Evolutionary conservation across 2,797 vertebrate species (phyloP), one percentile per base, ranked within the genome.

Genomic region (Botia kubotai): DNA sequence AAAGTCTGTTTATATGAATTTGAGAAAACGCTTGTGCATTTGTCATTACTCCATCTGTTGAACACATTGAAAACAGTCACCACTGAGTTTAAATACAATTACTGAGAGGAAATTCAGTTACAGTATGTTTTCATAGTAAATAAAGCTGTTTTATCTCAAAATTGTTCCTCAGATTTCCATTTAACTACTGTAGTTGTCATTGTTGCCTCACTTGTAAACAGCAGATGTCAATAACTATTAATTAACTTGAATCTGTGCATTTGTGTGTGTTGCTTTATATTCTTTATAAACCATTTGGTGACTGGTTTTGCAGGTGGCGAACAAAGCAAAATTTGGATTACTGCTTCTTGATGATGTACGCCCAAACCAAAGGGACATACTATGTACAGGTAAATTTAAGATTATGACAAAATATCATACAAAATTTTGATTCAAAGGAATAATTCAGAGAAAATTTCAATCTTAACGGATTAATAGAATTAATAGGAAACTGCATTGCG

Each of bases 321-420:
- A 98, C 97, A 3, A 99, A 99, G 91, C 97, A 99, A 93, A 99
- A 99, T 91, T 93, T 99, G 68, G 98, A 99, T 87, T 99, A 97
- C 90, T 98, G 97, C 87, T 99, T 97, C 93, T 93, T 99, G 89
- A 99, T 99, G 98, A 98, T 99, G 97, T 98, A 98, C 5, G 97
- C 97, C 10, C 98, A 98, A 90, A 94, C 96, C 87, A 98, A 98
- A 94, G 98, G 98, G 89, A 96, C 96, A 0, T 98, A 98, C 92
- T 99, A 99, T 0, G 97, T 99, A 39, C 98, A 99, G 97, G 97
- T 98, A 89, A 79, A 63, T 16, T 29, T 1, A 33, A 46, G 43
- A 46, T 46, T 46, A 2, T 46, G 43, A 46, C 10, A 46, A 39
- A 39, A 46, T 46, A 46, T 46, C 43, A 46, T 46, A 11, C 43